A percentile compares a stretch with the other conserved stretches of the same genome.
Evolutionary conservation across 2,113 vertebrate genomes (phyloP).

Genomic region (Paracanthobrama guichenoti): DNA sequence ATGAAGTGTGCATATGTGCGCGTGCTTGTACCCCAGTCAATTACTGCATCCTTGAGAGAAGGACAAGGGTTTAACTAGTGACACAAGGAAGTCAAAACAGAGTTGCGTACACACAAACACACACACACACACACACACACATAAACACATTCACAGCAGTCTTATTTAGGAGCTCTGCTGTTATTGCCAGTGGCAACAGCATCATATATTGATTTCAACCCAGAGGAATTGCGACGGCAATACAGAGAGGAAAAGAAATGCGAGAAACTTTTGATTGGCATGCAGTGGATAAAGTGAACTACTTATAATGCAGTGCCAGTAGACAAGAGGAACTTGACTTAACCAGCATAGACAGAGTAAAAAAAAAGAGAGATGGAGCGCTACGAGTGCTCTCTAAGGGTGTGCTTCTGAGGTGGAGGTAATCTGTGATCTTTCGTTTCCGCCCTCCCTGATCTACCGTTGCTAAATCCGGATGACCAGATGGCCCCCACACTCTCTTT

Average conservation of each 20-base stretch:
- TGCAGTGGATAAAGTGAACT: constrained; percentile 26
- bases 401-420: not conserved
- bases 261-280: constrained; percentile 33
- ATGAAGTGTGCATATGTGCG: constrained; percentile 22
- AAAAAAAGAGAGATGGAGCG: not conserved
- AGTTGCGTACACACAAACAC: not conserved
- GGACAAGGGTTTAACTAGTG: constrained; percentile 35
- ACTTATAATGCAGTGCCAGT: constrained; percentile 25
- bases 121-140: constrained; percentile 4
- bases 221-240: not conserved
- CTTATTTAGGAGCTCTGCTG: constrained; percentile 30
- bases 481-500: not conserved
- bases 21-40: constrained; percentile 25
- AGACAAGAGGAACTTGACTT: constrained; percentile 26
- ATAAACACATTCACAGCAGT: constrained; percentile 6
- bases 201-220: constrained; percentile 35
- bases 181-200: constrained; percentile 29
- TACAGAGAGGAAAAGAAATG: constrained; percentile 1
- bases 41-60: constrained; percentile 34
- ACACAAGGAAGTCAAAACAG: not conserved
- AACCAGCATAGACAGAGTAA: not conserved
- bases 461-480: constrained; percentile 32
- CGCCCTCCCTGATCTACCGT: constrained; percentile 3
- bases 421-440: constrained; percentile 31
- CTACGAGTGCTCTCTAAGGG: not conserved